Evolutionary conservation across 2,888 invertebrate genomes (phyloP).

Genomic region (Hydraecia micacea): DNA sequence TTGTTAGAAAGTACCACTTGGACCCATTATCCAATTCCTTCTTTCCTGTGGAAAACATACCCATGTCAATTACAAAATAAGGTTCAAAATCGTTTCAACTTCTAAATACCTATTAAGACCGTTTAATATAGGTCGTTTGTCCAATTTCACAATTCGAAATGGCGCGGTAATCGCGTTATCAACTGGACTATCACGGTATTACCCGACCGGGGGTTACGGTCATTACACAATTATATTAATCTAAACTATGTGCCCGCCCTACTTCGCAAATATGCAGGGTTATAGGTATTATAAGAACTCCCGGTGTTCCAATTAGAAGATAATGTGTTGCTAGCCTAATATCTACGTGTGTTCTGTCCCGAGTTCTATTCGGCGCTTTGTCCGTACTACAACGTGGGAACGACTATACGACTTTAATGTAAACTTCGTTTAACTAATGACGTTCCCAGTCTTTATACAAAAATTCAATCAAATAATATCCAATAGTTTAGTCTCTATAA

Average conservation of each 20-base stretch:
- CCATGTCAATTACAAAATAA: constrained; percentile 40
- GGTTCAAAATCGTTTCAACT: constrained; percentile 39
- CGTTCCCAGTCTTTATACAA: not conserved
- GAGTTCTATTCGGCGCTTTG: constrained; percentile 8
- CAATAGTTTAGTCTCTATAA: too few relatives aligned
- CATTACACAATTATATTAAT: constrained; percentile 66
- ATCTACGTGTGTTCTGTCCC: constrained; percentile 9
- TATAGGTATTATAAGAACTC: constrained; percentile 33
- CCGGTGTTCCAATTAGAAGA: constrained; percentile 52
- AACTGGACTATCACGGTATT: constrained; percentile 61
- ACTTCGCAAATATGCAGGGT: constrained; percentile 54
- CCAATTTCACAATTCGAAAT: constrained; percentile 67
- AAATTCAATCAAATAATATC: not conserved
- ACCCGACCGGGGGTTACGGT: constrained; percentile 52
- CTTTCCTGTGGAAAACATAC: constrained; percentile 34
- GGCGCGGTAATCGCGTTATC: constrained; percentile 64
- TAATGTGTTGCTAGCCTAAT: constrained; percentile 34
- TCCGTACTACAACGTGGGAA: not conserved
- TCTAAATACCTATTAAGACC: constrained; percentile 23
- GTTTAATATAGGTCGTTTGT: constrained; percentile 62
- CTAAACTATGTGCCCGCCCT: constrained; percentile 52
- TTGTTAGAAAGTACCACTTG: constrained; percentile 26
- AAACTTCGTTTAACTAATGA: not conserved
- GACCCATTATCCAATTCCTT: constrained; percentile 29
- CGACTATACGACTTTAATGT: not conserved